These are phyloP conservation scores for Listronotus bonariensis DNA, from an alignment of 1,140 invertebrate genomes.

Conservation along the genomic window DNA sequence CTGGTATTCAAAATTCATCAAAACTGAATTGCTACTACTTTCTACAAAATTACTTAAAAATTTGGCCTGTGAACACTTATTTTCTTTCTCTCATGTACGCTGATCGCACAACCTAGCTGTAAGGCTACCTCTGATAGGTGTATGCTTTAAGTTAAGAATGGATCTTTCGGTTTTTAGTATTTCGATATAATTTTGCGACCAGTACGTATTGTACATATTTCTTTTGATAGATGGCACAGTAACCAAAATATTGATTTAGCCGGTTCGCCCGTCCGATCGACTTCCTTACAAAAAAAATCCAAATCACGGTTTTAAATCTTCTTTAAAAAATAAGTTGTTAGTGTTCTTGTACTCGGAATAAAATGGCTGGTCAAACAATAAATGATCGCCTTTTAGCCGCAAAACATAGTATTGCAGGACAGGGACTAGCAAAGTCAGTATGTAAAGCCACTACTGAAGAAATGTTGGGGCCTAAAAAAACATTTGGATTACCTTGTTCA, in stretches of 20 bases:
- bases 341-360: slow-evolving; percentile 23
- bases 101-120: no score
- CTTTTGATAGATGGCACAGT: background rate
- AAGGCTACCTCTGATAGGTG: background rate
- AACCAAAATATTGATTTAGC: background rate
- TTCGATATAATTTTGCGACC: no score
- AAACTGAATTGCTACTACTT: no score
- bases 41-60: no score
- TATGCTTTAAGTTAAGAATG: background rate
- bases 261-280: slow-evolving; percentile 1
- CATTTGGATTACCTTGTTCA: slow-evolving; percentile 99
- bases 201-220: no score
- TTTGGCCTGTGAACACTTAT: no score
- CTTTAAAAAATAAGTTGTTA: slow-evolving; percentile 8
- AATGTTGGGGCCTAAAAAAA: slow-evolving; percentile 98
- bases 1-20: no score
- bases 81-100: background rate
- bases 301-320: background rate
- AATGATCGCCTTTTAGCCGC: slow-evolving; percentile 97
- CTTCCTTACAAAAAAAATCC: background rate
- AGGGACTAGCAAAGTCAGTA: slow-evolving; percentile 98
- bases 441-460: slow-evolving; percentile 99
- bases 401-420: slow-evolving; percentile 97
- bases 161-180: no score
- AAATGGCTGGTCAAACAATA: slow-evolving; percentile 94